Evolutionary conservation across 2,888 invertebrate species (phyloP).

Genomic region (Saturnia japonica): DNA sequence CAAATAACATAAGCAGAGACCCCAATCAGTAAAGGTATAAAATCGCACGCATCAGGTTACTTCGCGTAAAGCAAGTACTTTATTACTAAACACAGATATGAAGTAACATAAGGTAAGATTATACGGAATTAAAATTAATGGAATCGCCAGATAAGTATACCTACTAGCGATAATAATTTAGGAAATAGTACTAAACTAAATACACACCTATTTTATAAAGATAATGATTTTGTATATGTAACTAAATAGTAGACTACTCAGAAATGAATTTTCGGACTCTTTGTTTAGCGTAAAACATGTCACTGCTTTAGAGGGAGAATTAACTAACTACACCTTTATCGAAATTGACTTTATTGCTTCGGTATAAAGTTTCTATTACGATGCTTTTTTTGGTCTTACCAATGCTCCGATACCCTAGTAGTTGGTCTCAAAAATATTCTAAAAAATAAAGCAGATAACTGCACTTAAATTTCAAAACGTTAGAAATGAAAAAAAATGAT

Average conservation of each 20-base stretch:
- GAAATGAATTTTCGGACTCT: no score
- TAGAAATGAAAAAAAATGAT: no score
- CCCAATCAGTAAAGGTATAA: neutral
- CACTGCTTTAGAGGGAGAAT: no score
- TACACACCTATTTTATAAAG: neutral
- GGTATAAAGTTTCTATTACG: no score
- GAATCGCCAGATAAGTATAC: neutral
- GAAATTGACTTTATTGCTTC: no score
- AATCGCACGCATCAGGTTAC: neutral
- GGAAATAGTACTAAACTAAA: neutral
- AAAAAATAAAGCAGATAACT: no score
- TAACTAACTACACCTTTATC: no score
- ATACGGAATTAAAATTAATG: neutral
- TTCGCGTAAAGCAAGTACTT: conserved; percentile 19
- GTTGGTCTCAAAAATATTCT: no score
- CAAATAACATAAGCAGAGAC: neutral
- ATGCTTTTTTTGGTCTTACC: no score
- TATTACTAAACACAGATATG: conserved; percentile 21
- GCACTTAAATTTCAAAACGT: no score
- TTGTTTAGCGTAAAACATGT: no score
- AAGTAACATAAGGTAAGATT: conserved; percentile 22
- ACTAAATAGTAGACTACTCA: neutral
- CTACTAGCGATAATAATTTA: neutral
- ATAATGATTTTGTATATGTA: neutral
- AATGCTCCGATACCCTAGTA: no score